Percentiles rank a stretch among this genome's conserved stretches.
phyloP scores from a whole-genome alignment of 2,113 vertebrate genomes.

The Nettapus auritus region DNA sequence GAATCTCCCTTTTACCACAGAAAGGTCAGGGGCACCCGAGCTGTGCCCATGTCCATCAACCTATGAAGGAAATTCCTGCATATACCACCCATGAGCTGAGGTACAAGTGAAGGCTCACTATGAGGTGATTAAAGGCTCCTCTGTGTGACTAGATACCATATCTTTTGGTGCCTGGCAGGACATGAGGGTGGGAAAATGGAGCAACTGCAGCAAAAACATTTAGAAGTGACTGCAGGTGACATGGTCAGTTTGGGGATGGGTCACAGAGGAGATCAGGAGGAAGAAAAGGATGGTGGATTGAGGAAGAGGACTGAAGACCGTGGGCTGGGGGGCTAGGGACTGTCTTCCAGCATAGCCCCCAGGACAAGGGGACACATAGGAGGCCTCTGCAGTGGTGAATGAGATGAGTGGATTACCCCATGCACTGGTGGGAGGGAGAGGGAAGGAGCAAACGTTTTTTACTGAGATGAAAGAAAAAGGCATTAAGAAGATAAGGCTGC shows the following conservation, averaged over 20 bases:
- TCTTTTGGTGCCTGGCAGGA: not conserved
- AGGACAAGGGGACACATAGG: not conserved
- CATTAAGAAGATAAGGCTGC: not conserved
- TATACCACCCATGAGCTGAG: fast-evolving
- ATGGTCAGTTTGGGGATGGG: not conserved
- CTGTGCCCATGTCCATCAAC: not conserved
- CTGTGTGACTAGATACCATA: not conserved
- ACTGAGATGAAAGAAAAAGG: not conserved
- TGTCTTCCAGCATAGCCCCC: not conserved
- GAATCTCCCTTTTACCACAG: not conserved
- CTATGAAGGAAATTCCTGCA: not conserved
- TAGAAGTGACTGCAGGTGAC: not conserved
- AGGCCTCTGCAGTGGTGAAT: not conserved
- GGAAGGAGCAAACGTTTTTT: not conserved
- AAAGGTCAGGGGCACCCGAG: not conserved
- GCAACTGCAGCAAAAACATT: not conserved
- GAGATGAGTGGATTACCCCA: fast-evolving
- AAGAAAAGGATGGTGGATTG: not conserved
- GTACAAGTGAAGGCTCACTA: not conserved
- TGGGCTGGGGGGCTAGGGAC: not conserved
- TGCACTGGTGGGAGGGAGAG: not conserved
- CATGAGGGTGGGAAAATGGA: not conserved
- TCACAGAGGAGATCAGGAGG: not conserved
- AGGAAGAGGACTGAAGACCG: not conserved
- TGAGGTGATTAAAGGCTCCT: not conserved